Conservation (phyloP, 64 coral and sea anemone species). For the Anthopleura sola region DNA sequence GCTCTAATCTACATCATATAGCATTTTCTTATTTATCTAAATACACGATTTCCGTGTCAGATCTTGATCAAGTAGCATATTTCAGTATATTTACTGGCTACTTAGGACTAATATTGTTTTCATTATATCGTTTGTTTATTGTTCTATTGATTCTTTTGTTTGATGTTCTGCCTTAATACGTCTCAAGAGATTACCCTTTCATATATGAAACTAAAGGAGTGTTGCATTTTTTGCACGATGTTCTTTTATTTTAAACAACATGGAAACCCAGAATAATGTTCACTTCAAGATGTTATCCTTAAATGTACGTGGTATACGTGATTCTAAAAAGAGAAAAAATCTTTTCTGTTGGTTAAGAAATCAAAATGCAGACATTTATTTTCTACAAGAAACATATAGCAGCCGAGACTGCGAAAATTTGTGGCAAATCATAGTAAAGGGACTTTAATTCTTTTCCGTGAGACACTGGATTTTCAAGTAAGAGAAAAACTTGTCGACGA, state of each 20-base stretch:
- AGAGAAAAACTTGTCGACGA: slow-evolving; percentile 24
- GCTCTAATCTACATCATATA: background rate
- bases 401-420: no score
- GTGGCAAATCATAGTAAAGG: slow-evolving; percentile 52
- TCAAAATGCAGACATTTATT: no score
- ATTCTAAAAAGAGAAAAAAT: slow-evolving; percentile 29
- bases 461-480: slow-evolving; percentile 38
- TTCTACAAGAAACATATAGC: no score
- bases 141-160: background rate
- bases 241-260: background rate
- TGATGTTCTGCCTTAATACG: background rate
- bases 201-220: background rate
- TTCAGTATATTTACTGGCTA: slow-evolving; percentile 1
- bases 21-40: background rate
- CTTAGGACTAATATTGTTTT: background rate
- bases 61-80: background rate
- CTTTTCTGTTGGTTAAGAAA: slow-evolving; percentile 43
- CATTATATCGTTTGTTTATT: background rate
- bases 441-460: slow-evolving; percentile 14
- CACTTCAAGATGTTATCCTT: slow-evolving; percentile 53
- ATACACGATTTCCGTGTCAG: background rate
- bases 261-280: slow-evolving; percentile 8
- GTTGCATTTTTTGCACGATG: background rate
- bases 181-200: background rate
- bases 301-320: slow-evolving; percentile 45